Conservation (phyloP, 2,888 invertebrate species). For the Ashinkailepas kermadecensis region DNA sequence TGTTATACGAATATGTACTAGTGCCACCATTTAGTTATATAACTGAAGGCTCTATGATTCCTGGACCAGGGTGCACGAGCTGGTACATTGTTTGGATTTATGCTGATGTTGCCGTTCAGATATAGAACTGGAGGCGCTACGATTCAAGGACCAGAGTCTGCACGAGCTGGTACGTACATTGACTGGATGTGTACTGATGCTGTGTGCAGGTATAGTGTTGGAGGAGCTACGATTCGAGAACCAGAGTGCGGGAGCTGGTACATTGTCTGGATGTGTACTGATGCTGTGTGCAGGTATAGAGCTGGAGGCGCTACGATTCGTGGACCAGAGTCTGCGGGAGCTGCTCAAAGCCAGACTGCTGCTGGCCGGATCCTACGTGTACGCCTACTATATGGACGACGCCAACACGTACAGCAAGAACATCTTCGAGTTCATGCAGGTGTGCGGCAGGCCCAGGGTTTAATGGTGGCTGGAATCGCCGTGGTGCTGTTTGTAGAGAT, state of each 20-base stretch:
- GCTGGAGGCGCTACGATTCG: slow-evolving; percentile 45
- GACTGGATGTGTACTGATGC: neutral
- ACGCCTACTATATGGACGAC: slow-evolving; percentile 58
- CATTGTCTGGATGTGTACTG: too few species aligned
- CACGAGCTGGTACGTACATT: slow-evolving; percentile 45
- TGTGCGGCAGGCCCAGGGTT: slow-evolving; percentile 36
- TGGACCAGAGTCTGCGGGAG: slow-evolving; percentile 57
- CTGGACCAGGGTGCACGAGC: too few species aligned
- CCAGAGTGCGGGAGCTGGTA: slow-evolving; percentile 54
- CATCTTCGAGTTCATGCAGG: slow-evolving; percentile 62
- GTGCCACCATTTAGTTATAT: too few species aligned
- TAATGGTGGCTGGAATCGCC: too few species aligned
- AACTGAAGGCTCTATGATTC: too few species aligned
- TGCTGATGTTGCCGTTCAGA: neutral
- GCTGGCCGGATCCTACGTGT: slow-evolving; percentile 59
- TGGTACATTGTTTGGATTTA: too few species aligned
- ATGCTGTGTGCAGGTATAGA: slow-evolving; percentile 24
- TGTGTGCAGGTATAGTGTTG: slow-evolving; percentile 27
- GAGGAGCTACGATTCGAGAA: slow-evolving; percentile 50
- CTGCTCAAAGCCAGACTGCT: slow-evolving; percentile 55
- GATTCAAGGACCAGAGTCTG: slow-evolving; percentile 57
- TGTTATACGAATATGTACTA: too few species aligned
- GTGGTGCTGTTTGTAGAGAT: too few species aligned
- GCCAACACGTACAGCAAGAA: slow-evolving; percentile 54
- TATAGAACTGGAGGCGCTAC: slow-evolving; percentile 35